Percentiles rank a stretch among this genome's conserved stretches.
These are phyloP conservation scores for Limnephilus lunatus DNA, from an alignment of 2,888 invertebrate species.

Conservation along the genomic window DNA sequence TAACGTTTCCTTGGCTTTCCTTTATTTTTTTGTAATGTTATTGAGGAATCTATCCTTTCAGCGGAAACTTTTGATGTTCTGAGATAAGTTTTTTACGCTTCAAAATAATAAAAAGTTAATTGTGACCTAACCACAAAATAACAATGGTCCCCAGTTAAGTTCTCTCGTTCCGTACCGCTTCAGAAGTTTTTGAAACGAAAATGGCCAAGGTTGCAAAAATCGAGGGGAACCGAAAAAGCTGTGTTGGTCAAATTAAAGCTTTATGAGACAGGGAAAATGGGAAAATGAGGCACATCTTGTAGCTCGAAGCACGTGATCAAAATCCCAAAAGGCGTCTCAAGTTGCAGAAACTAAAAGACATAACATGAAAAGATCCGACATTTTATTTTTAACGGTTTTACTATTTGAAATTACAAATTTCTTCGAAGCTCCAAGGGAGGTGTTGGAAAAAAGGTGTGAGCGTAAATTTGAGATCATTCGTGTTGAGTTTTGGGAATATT, in stretches of 20 bases:
- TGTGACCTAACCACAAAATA: neutral
- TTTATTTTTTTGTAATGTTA: neutral
- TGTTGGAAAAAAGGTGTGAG: neutral
- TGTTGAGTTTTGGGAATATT: neutral
- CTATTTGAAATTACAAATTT: neutral
- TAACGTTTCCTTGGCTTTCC: neutral
- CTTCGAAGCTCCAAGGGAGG: neutral
- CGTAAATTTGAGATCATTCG: neutral
- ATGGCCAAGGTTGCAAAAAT: neutral
- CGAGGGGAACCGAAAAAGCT: conserved; percentile 2
- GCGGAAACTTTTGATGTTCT: neutral
- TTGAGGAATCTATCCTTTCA: neutral
- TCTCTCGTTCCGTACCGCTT: neutral
- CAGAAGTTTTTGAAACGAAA: neutral
- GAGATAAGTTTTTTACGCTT: neutral
- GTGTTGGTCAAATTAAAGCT: conserved; percentile 2
- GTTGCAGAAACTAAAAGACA: neutral
- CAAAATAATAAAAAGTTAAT: neutral
- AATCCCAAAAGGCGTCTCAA: neutral
- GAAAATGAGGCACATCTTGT: neutral
- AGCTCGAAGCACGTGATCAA: neutral
- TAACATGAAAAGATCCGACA: neutral
- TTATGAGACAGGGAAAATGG: conserved; percentile 2
- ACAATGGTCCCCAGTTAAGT: neutral
- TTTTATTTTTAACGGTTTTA: neutral